A percentile compares a stretch with the other conserved stretches of the same genome.
These are phyloP conservation scores for Okamejei kenojei DNA, from an alignment of 2,797 vertebrate genomes.

Conservation along the genomic window DNA sequence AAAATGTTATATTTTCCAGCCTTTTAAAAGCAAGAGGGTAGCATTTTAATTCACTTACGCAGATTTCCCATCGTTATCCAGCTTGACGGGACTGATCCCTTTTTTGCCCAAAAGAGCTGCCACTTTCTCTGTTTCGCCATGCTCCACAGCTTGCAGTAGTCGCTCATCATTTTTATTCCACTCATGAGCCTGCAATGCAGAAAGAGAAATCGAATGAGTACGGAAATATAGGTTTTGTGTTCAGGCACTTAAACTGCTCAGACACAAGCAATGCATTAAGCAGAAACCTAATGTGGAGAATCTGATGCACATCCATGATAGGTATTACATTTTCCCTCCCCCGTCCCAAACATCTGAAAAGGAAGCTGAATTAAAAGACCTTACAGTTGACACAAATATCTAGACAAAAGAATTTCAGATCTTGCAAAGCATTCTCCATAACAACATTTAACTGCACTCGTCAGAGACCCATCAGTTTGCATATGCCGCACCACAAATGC, in stretches of 20 bases:
- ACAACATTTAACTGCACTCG: conserved; percentile 2
- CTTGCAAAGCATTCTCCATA: conserved; percentile 37
- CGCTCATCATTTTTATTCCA: conserved; percentile 97
- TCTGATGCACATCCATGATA: background rate
- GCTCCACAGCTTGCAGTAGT: conserved; percentile 87
- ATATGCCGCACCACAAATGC: background rate
- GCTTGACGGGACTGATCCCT: conserved; percentile 80
- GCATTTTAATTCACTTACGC: conserved; percentile 68
- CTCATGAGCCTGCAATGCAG: conserved; percentile 70
- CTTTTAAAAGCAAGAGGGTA: background rate
- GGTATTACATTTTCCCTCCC: conserved; percentile 18
- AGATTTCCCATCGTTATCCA: conserved; percentile 85
- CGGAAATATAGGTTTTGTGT: background rate
- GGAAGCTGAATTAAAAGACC: conserved; percentile 39
- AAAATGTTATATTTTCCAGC: background rate
- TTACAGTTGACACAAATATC: conserved; percentile 39
- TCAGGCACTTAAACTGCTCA: conserved; percentile 7
- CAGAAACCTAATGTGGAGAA: conserved; percentile 7
- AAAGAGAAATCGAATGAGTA: conserved; percentile 37
- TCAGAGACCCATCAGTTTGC: conserved; percentile 22
- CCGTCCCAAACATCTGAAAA: conserved; percentile 27
- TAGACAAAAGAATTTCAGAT: conserved; percentile 37
- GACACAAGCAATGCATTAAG: conserved; percentile 9
- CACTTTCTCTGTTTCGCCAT: conserved; percentile 87
- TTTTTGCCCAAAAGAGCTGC: conserved; percentile 83